Base-by-base conservation (phyloP, 2,888 invertebrate species). In the Aphidoletes aphidimyza region DNA sequence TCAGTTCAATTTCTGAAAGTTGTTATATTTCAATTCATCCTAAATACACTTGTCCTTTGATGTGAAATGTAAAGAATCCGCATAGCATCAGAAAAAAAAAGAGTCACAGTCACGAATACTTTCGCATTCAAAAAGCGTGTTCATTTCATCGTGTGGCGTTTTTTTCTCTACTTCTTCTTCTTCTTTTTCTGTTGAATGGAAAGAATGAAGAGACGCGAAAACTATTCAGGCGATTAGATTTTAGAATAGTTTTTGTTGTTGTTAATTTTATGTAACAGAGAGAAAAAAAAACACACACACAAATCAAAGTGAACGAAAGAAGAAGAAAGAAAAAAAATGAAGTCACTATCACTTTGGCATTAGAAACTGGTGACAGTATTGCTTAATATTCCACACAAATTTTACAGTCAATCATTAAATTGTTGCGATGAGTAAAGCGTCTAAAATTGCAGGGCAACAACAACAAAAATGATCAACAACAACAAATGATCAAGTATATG, bases 1-100 rank as follows among this genome's bases (percentile, higher is more conserved):
- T 69, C 69, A 69, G 69, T 69, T 30, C n/a, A 30, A 69, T 69
- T 69, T 69, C 69, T 2, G 69, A 69, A 69, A 54, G n/a, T 54
- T 54, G 6, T n/a, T 47, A 2, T 47, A 14, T 47, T 17, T 47
- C 2, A 47, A 17, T 47, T 47, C 17, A 17, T 47, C 19, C 17
- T 17, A 47, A 47, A 47, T n/a, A n/a, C n/a, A n/a, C n/a, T n/a
- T n/a, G 19, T 47, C 11, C 19, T 47, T 47, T 19, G 17, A 19
- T 47, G 47, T 9, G 47, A 47, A 47, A 47, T 47, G 17, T 22
- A 54, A 54, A n/a, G 54, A 54, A 54, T 54, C n/a, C n/a, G n/a
- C n/a, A n/a, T n/a, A n/a, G n/a, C n/a, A n/a, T n/a, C n/a, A n/a
- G n/a, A n/a, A n/a, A n/a, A n/a, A n/a, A n/a, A n/a, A n/a, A n/a